phyloP scores from a whole-genome alignment of 2,888 invertebrate genomes.

The Nineta flava region DNA sequence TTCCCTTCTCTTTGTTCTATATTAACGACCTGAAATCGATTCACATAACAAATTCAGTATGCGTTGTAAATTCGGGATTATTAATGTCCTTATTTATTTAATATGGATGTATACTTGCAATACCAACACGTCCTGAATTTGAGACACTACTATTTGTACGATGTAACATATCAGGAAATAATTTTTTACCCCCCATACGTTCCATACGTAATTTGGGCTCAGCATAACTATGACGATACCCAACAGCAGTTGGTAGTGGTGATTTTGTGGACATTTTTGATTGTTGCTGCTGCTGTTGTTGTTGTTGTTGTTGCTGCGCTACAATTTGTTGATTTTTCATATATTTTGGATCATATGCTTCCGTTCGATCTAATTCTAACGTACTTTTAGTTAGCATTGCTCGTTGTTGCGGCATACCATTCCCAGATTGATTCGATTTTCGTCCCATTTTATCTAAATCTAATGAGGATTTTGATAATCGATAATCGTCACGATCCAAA shows the following conservation, averaged over 20 bases:
- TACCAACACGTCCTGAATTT: constrained; percentile 27
- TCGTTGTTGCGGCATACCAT: background rate
- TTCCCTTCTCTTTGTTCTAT: too few relatives aligned
- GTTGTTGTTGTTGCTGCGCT: too few relatives aligned
- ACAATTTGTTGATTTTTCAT: too few relatives aligned
- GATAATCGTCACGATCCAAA: constrained; percentile 31
- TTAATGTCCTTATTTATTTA: constrained; percentile 10
- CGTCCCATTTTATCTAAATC: constrained; percentile 21
- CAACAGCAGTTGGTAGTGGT: constrained; percentile 17
- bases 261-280: constrained; percentile 17
- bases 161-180: constrained; percentile 24
- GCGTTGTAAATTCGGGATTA: background rate
- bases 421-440: constrained; percentile 1
- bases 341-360: constrained; percentile 16
- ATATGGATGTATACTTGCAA: constrained; percentile 29
- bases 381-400: constrained; percentile 3
- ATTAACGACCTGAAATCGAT: too few relatives aligned
- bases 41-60: too few relatives aligned
- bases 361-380: constrained; percentile 13
- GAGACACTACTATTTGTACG: constrained; percentile 26
- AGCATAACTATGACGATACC: constrained; percentile 47
- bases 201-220: constrained; percentile 38
- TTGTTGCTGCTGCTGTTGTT: too few relatives aligned
- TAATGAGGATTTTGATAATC: constrained; percentile 21
- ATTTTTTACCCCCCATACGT: constrained; percentile 21